Conservation (phyloP, 2,113 vertebrate genomes). For the Brachypteracias leptosomus region DNA sequence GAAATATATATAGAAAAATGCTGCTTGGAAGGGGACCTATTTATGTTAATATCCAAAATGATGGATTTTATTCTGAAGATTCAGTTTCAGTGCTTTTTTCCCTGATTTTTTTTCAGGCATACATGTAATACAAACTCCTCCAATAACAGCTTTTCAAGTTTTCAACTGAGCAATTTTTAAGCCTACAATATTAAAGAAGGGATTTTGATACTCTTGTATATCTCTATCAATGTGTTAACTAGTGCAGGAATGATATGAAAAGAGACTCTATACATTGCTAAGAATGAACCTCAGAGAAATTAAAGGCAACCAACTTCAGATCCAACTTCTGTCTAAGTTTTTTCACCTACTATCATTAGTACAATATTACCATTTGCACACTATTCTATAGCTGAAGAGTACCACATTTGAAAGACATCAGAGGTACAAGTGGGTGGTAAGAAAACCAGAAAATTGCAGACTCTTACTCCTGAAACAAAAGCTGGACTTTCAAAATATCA, state of each 20-base stretch:
- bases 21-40: not conserved
- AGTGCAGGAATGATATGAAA: not conserved
- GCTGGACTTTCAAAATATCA: not conserved
- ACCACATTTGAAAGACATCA: not conserved
- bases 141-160: conserved; percentile 14
- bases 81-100: not conserved
- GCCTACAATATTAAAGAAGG: not conserved
- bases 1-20: not conserved
- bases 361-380: not conserved
- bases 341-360: not conserved
- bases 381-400: not conserved
- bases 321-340: not conserved
- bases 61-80: not conserved
- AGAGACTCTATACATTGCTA: not conserved
- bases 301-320: not conserved
- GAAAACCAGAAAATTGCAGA: not conserved
- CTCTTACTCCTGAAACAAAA: not conserved
- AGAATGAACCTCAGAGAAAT: not conserved
- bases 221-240: not conserved
- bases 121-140: not conserved
- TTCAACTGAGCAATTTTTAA: not conserved
- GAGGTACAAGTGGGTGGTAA: not conserved
- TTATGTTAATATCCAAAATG: not conserved
- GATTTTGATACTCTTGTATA: not conserved
- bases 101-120: not conserved